phyloP scores from a whole-genome alignment of 1,140 invertebrate species.

The Aphis craccivora region DNA sequence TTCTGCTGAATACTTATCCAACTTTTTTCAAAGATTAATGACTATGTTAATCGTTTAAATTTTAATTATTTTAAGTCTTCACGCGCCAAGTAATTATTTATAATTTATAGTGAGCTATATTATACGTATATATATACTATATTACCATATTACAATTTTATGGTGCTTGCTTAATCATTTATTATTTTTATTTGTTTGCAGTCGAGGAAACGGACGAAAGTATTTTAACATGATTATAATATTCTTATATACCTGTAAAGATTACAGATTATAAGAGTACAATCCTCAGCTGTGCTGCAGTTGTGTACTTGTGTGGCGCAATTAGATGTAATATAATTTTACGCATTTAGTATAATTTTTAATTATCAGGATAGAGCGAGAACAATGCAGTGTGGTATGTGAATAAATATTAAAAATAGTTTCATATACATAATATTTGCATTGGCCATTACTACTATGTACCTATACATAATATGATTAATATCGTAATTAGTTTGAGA shows the following conservation, averaged over 20 bases:
- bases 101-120: not conserved
- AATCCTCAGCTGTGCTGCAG: not conserved
- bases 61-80: not conserved
- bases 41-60: slow-evolving; percentile 9
- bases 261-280: not conserved
- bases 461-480: not conserved
- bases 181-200: not conserved
- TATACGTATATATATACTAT: not conserved
- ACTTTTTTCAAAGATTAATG: not conserved
- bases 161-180: not conserved
- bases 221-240: slow-evolving; percentile 3
- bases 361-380: not conserved
- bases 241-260: not conserved
- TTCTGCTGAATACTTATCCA: not conserved
- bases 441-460: too few relatives aligned
- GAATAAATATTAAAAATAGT: not conserved
- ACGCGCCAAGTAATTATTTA: not conserved
- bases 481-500: not conserved
- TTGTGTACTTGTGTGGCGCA: not conserved
- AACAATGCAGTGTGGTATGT: not conserved
- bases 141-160: slow-evolving; percentile 13
- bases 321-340: not conserved
- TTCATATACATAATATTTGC: not conserved
- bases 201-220: not conserved
- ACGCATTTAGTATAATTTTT: not conserved